Conservation (phyloP, 1,140 invertebrate species). For the Drosophila pseudoananassae region DNA sequence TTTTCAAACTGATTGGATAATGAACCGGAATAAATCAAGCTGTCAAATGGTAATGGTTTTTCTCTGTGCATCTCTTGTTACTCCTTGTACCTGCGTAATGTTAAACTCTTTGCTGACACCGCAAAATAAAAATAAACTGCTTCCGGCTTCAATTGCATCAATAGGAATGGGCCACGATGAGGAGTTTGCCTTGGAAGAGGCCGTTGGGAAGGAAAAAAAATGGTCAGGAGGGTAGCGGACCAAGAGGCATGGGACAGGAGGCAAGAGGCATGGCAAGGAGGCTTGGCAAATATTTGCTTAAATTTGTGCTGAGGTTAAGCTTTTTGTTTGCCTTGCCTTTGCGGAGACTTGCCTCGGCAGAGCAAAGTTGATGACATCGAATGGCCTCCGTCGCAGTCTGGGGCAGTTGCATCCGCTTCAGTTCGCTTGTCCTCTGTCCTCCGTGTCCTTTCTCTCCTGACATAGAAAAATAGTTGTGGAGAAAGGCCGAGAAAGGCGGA, state of each 20-base stretch:
- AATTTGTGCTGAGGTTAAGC: slow-evolving; percentile 82
- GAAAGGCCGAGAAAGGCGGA: slow-evolving; percentile 12
- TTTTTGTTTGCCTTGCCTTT: slow-evolving; percentile 72
- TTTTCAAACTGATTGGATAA: neutral
- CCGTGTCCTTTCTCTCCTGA: slow-evolving; percentile 46
- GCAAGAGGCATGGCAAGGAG: slow-evolving; percentile 2
- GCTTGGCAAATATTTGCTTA: slow-evolving; percentile 78
- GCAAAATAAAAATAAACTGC: slow-evolving; percentile 60
- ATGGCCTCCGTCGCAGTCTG: slow-evolving; percentile 56
- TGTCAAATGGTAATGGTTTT: neutral
- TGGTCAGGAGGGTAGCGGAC: neutral
- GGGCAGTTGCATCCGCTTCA: slow-evolving; percentile 36
- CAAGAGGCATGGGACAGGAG: neutral
- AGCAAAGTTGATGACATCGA: slow-evolving; percentile 69
- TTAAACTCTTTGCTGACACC: slow-evolving; percentile 68
- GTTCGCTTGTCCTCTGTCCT: slow-evolving; percentile 17
- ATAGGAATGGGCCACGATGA: slow-evolving; percentile 29
- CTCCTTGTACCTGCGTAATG: slow-evolving; percentile 53
- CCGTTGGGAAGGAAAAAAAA: neutral
- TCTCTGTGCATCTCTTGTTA: slow-evolving; percentile 3
- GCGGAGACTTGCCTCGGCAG: slow-evolving; percentile 16
- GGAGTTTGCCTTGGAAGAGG: slow-evolving; percentile 21
- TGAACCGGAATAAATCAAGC: neutral
- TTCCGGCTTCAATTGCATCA: slow-evolving; percentile 80
- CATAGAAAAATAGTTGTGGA: slow-evolving; percentile 79